Base-by-base conservation (phyloP, 2,888 invertebrate genomes). In the Pristionchus japonicus region DNA sequence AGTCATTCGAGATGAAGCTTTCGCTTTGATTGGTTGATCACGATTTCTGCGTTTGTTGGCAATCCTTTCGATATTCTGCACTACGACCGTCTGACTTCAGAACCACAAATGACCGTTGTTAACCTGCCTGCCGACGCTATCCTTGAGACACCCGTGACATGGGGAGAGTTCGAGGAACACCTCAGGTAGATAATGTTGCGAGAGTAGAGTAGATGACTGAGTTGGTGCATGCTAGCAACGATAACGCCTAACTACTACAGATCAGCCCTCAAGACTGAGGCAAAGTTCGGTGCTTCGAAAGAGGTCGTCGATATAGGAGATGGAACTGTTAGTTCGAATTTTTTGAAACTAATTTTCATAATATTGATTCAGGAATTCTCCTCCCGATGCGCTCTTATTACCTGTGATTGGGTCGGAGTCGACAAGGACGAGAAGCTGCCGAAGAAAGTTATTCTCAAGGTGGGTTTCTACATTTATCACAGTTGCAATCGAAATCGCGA, bases 381-480 rank as follows among this genome's bases (percentile, higher is more conserved):
- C 6, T 77, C 77, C 7, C 77, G 77, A 1, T 77, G 77, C 9
- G 77, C 43, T 1, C 47, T 77, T n/a, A 43, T 77, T 11, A 77
- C 77, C 27, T 77, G 77, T 27, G 47, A 77, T 27, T 77, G 77
- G 77, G 47, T 77, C 43, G 77, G 77, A 43, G 43, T 17, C 2
- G 43, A 47, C 43, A 40, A n/a, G 40, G 77, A 77, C 17, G 77
- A 77, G 27, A 77, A 77, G 27, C 77, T 77, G 0, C 77, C 77
- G n/a, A 77, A n/a, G 77, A 77, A 34, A 47, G 77, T 77, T 3
- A 77, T 77, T 43, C 43, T 77, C 77, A 77, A 77, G 47, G 77
- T 77, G 3, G 2, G 40, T 17, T 49, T 3, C 17, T 13, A 7
- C 15, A 49, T 15, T 49, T 49, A n/a, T n/a, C n/a, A n/a, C n/a